phyloP scores from a whole-genome alignment of 1,140 invertebrate genomes.

The Saccostrea echinata region DNA sequence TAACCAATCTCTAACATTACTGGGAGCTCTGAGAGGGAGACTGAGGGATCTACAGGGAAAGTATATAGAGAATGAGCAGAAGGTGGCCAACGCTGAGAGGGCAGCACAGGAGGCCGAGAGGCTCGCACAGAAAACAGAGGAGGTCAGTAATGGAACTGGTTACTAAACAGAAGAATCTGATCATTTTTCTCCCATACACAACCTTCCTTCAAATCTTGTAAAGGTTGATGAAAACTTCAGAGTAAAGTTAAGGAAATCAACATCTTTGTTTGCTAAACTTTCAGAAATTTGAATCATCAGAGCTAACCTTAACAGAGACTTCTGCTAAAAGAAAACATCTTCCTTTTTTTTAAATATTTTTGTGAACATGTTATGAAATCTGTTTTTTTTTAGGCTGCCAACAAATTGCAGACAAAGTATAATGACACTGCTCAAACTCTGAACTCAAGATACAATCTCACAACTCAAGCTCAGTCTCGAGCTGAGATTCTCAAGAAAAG shows the following conservation, averaged over 20 bases:
- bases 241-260: no score
- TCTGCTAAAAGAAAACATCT: background rate
- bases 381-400: constrained; percentile 72
- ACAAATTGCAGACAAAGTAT: constrained; percentile 83
- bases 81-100: constrained; percentile 83
- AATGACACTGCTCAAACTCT: constrained; percentile 83
- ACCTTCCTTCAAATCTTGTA: no score
- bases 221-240: no score
- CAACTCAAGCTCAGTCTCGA: constrained; percentile 85
- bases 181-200: no score
- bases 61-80: constrained; percentile 87
- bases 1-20: constrained; percentile 86
- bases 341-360: background rate
- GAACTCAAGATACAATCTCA: constrained; percentile 83
- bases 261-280: no score
- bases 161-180: no score
- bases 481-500: constrained; percentile 84
- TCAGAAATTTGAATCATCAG: no score
- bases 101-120: constrained; percentile 82
- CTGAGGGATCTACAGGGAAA: constrained; percentile 88
- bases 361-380: background rate
- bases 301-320: no score
- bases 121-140: constrained; percentile 83
- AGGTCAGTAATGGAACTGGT: constrained; percentile 65
- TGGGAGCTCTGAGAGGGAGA: constrained; percentile 85